A percentile compares a stretch with the other conserved stretches of the same genome.
These are phyloP conservation scores for Engystomops pustulosus DNA, from an alignment of 2,113 vertebrate genomes.

Conservation along the genomic window DNA sequence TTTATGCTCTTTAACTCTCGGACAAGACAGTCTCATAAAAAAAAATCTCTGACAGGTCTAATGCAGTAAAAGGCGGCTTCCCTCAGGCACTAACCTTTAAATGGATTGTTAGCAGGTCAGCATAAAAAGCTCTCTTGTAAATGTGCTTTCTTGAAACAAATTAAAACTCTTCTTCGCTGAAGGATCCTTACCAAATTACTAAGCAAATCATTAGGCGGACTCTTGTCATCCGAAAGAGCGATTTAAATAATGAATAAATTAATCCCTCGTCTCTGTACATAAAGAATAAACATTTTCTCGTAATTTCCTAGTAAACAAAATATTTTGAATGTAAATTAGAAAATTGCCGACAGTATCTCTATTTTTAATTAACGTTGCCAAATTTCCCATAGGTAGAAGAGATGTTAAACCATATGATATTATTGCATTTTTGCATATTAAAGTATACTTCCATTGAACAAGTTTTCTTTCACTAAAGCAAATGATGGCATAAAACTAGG, in stretches of 20 bases:
- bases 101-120: conserved; percentile 57
- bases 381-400: neutral
- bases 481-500: no score
- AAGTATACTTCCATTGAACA: neutral
- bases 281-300: conserved; percentile 30
- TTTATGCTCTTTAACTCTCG: conserved; percentile 31
- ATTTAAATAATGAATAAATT: conserved; percentile 47
- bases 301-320: no score
- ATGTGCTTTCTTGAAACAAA: conserved; percentile 49
- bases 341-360: no score
- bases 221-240: neutral
- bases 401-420: neutral
- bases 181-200: conserved; percentile 36
- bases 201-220: conserved; percentile 41
- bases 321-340: no score
- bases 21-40: conserved; percentile 49
- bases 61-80: conserved; percentile 54
- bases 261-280: conserved; percentile 9
- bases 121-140: conserved; percentile 48
- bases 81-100: conserved; percentile 55
- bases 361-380: neutral
- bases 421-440: neutral
- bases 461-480: neutral
- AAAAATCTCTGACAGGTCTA: conserved; percentile 54
- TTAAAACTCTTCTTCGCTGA: conserved; percentile 37